These are phyloP conservation scores for Nymphalis polychloros DNA, from an alignment of 2,888 invertebrate genomes.

Conservation along the genomic window DNA sequence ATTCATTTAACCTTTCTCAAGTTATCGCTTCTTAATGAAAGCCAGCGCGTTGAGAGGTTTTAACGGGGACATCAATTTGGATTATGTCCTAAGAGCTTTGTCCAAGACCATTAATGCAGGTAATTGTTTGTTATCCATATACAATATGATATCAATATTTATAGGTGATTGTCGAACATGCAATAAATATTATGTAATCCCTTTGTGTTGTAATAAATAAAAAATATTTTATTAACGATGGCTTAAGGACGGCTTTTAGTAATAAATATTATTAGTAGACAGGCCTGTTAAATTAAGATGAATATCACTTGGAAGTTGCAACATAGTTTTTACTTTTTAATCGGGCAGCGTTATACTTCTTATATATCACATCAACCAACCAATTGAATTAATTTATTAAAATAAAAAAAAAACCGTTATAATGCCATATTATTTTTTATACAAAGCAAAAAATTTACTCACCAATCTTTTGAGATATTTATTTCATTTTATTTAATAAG, in stretches of 20 bases:
- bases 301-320: neutral
- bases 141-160: conserved; percentile 58
- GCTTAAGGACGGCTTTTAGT: conserved; percentile 1
- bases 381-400: neutral
- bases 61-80: conserved; percentile 70
- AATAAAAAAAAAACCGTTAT: no score
- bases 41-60: conserved; percentile 61
- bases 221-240: conserved; percentile 8
- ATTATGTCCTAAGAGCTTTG: conserved; percentile 48
- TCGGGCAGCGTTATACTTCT: neutral
- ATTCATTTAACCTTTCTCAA: conserved; percentile 55
- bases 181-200: conserved; percentile 59
- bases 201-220: conserved; percentile 18
- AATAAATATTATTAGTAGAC: conserved; percentile 8
- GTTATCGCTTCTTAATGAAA: conserved; percentile 57
- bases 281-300: conserved; percentile 2
- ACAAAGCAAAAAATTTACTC: no score
- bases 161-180: conserved; percentile 50
- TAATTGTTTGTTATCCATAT: conserved; percentile 63
- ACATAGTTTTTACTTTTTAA: neutral
- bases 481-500: no score
- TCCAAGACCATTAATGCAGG: conserved; percentile 53
- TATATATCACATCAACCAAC: neutral
- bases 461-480: no score
- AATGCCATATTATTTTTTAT: no score